Percentiles rank a stretch among this genome's conserved stretches.
Evolutionary conservation across 2,113 vertebrate species (phyloP).

Genomic region (Entomyzon cyanotis): DNA sequence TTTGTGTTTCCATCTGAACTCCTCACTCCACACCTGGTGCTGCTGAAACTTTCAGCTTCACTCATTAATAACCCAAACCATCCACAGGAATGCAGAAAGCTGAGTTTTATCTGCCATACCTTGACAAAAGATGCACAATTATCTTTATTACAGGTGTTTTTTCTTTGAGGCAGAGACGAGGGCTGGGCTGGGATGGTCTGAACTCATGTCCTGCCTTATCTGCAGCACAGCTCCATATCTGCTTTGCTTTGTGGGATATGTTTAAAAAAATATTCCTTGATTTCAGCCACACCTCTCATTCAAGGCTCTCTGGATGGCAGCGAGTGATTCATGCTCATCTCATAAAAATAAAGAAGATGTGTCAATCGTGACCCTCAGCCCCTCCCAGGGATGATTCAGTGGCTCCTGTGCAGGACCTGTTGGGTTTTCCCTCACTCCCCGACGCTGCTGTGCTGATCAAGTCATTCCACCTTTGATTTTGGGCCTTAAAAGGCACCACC

Average conservation of each 20-base stretch:
- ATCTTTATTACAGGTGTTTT: background rate
- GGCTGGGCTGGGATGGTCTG: background rate
- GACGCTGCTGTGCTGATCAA: background rate
- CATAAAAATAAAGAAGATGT: background rate
- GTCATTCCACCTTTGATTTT: background rate
- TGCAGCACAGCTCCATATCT: background rate
- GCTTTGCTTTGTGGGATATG: background rate
- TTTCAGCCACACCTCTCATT: background rate
- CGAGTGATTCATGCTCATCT: background rate
- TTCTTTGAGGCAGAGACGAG: background rate
- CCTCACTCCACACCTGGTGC: background rate
- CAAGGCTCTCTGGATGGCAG: background rate
- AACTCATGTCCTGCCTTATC: background rate
- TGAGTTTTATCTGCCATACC: background rate
- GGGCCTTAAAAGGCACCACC: background rate
- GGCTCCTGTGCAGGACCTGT: background rate
- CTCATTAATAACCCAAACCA: background rate
- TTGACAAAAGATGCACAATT: background rate
- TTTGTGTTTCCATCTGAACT: background rate
- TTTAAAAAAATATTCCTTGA: background rate
- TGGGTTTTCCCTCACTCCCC: background rate
- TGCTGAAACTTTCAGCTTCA: background rate
- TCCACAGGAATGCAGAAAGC: background rate
- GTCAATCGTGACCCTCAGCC: background rate
- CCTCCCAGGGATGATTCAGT: slow-evolving; percentile 19